phyloP scores from a whole-genome alignment of 2,888 invertebrate species.

The Euzetes globulus region DNA sequence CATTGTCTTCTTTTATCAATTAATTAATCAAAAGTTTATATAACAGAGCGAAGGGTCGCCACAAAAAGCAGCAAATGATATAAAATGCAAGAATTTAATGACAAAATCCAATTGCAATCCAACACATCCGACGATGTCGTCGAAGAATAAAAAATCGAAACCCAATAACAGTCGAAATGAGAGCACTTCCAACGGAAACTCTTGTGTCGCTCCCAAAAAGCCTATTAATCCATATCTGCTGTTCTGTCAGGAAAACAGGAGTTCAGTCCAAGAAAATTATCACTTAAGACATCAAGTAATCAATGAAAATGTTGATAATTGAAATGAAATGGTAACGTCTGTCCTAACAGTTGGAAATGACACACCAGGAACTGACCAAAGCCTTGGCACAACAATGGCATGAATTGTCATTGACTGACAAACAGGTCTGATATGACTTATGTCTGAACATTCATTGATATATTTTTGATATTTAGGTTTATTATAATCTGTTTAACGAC shows the following conservation, averaged over 20 bases:
- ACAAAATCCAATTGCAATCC: neutral
- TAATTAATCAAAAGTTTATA: neutral
- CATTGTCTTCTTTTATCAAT: neutral
- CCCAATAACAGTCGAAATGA: neutral
- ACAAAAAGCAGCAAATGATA: neutral
- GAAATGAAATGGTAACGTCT: neutral
- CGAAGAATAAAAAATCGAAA: neutral
- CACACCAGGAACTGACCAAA: conserved; percentile 31
- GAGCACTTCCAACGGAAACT: conserved; percentile 11
- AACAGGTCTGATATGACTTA: conserved; percentile 13
- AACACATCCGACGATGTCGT: neutral
- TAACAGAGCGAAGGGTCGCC: neutral
- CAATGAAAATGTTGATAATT: neutral
- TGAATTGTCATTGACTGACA: conserved; percentile 16
- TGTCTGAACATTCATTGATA: neutral
- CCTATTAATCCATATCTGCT: conserved; percentile 32
- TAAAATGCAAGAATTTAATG: neutral
- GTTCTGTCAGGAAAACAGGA: conserved; percentile 33
- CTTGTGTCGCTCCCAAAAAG: conserved; percentile 25
- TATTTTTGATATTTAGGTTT: neutral
- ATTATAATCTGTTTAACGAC: conserved; percentile 27
- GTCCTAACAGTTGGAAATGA: neutral
- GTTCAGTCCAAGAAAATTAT: conserved; percentile 19
- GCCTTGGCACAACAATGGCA: conserved; percentile 33
- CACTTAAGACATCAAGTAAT: neutral